Percentiles rank a stretch among this genome's conserved stretches.
Evolutionary conservation across 1,140 invertebrate species (phyloP).

Genomic region (Potamilus streckersoni): DNA sequence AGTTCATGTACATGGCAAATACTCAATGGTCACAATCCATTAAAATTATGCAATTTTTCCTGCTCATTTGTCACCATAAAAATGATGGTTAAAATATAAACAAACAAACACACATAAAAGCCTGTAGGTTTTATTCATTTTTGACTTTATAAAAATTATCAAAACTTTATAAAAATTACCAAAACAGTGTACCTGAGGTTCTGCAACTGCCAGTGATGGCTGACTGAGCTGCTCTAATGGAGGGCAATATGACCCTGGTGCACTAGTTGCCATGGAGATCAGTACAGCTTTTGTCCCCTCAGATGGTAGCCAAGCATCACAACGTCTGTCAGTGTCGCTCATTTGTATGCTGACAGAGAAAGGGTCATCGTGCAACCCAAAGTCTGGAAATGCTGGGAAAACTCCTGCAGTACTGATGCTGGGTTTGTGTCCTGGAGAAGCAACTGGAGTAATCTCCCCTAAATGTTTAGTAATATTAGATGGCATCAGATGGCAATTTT

Average conservation of each 20-base stretch:
- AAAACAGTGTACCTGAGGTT: conserved; percentile 75
- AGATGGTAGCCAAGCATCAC: conserved; percentile 83
- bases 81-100: too few species aligned
- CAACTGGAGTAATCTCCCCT: too few species aligned
- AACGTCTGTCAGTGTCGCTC: conserved; percentile 72
- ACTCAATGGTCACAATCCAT: too few species aligned
- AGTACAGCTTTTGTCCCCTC: conserved; percentile 76
- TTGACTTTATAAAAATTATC: background rate
- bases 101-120: too few species aligned
- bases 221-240: conserved; percentile 78
- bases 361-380: conserved; percentile 48
- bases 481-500: too few species aligned
- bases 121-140: too few species aligned
- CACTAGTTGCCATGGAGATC: conserved; percentile 74
- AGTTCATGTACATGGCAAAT: too few species aligned
- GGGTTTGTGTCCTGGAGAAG: too few species aligned
- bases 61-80: too few species aligned
- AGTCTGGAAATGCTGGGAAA: conserved; percentile 33
- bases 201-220: conserved; percentile 78
- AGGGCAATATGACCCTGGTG: conserved; percentile 76
- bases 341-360: conserved; percentile 58
- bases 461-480: too few species aligned
- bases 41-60: too few species aligned
- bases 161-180: background rate
- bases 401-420: conserved; percentile 5